phyloP scores from a whole-genome alignment of 2,888 invertebrate genomes.

The Celastrina argiolus region DNA sequence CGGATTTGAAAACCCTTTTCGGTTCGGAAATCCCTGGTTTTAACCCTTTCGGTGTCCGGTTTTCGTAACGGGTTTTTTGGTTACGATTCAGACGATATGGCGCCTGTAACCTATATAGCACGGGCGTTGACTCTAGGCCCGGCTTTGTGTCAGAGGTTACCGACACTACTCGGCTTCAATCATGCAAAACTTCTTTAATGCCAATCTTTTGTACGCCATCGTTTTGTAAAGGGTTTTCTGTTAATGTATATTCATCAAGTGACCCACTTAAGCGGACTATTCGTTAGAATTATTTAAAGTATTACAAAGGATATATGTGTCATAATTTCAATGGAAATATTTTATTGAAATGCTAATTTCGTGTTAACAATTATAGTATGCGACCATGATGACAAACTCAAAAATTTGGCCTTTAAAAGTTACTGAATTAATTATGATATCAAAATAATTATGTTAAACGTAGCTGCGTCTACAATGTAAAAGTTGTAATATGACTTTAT shows the following conservation, averaged over 20 bases:
- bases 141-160: conserved; percentile 21
- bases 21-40: too few relatives aligned
- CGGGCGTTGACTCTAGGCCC: conserved; percentile 62
- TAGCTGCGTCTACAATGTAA: too few relatives aligned
- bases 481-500: too few relatives aligned
- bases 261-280: not conserved
- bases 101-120: conserved; percentile 74
- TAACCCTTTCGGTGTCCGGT: conserved; percentile 26
- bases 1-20: too few relatives aligned
- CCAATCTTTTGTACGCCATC: not conserved
- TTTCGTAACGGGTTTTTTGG: conserved; percentile 33
- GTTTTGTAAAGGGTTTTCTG: not conserved
- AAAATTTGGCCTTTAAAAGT: too few relatives aligned
- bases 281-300: not conserved
- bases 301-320: not conserved
- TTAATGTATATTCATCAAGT: not conserved
- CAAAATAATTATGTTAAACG: too few relatives aligned
- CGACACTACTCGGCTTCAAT: conserved; percentile 14
- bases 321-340: not conserved
- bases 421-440: too few relatives aligned
- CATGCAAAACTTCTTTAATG: conserved; percentile 18
- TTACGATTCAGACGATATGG: conserved; percentile 68
- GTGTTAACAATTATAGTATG: not conserved
- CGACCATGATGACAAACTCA: not conserved
- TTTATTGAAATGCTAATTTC: not conserved